Evolutionary conservation across 1,140 invertebrate genomes (phyloP), one percentile per base, ranked within the genome.

Genomic region (Dendroctonus ponderosae): DNA sequence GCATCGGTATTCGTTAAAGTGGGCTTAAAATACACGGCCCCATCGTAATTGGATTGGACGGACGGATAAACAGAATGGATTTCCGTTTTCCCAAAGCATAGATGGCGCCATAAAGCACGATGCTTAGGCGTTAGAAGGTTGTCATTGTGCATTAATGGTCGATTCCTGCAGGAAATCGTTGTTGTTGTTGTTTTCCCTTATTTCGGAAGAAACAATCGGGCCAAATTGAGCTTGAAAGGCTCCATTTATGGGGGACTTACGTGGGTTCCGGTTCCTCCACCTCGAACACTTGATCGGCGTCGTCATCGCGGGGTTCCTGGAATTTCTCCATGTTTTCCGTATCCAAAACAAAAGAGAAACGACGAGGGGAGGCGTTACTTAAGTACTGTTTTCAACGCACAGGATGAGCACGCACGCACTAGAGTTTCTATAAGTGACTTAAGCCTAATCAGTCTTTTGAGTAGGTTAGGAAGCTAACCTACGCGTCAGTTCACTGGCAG

Each of bases 231-330:
- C 50, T 38, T 50, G 4, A 8, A 39, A 56, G 9, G 37, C 12
- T 7, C 11, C 12, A 41, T 7, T 41, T 40, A 59, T 59, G 46
- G 15, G 7, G 9, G 39, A 51, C 70, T 74, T 62, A 76, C 75
- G 72, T 74, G 62, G 70, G 54, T 58, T 76, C 75, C 5, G 72
- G 71, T 57, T 76, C 75, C 49, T 76, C 75, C 15, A 54, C 70
- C 52, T 76, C 75, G 61, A 71, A 76, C 37, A 75, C 69, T 60
- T 76, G 75, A 71, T 75, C 74, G 12, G 72, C 66, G 62, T 76
- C 75, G 49, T 76, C 75, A 40, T 76, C 75, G 6, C 66, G 70
- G 39, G 64, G 68, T 56, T 76, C 74, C 62, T 75, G 75, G 64
- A 70, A 76, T 56, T 76, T 76, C 58, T 76, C 75, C 75, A 76